Percentiles rank a stretch among this genome's conserved stretches.
Conservation (phyloP, 2,888 invertebrate genomes). For the Leucoma salicis region DNA sequence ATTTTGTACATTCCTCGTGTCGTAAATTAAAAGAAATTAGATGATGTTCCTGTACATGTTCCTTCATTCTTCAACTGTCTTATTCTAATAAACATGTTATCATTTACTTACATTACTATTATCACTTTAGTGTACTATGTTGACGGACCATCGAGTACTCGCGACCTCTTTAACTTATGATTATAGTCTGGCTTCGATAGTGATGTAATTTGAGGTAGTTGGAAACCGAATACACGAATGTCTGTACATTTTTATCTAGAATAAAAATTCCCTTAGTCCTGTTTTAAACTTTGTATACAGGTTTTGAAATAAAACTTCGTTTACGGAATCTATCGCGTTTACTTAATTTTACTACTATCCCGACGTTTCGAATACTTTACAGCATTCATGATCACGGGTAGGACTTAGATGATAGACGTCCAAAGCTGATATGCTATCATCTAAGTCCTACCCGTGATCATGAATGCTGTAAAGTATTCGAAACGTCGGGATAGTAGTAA, state of each 20-base stretch:
- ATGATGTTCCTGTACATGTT: slow-evolving; percentile 33
- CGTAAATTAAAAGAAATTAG: slow-evolving; percentile 23
- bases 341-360: too few relatives aligned
- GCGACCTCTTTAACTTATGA: slow-evolving; percentile 15
- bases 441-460: too few relatives aligned
- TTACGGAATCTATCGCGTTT: too few relatives aligned
- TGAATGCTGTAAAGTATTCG: too few relatives aligned
- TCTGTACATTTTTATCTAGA: slow-evolving; percentile 11
- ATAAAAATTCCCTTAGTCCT: slow-evolving; percentile 13
- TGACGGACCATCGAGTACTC: slow-evolving; percentile 7
- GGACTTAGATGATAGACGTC: too few relatives aligned
- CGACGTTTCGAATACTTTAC: too few relatives aligned
- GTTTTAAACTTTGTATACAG: slow-evolving; percentile 25
- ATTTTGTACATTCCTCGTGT: slow-evolving; percentile 30
- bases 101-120: slow-evolving; percentile 23
- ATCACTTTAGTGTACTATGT: slow-evolving; percentile 13
- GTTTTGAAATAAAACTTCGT: too few relatives aligned
- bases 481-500: too few relatives aligned
- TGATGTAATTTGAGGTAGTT: slow-evolving; percentile 12
- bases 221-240: slow-evolving; percentile 10
- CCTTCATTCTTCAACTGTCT: slow-evolving; percentile 26
- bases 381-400: too few relatives aligned
- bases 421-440: too few relatives aligned
- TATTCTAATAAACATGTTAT: slow-evolving; percentile 18
- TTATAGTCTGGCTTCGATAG: slow-evolving; percentile 4